Conservation (phyloP, 2,113 vertebrate genomes). For the Apteryx owenii region DNA sequence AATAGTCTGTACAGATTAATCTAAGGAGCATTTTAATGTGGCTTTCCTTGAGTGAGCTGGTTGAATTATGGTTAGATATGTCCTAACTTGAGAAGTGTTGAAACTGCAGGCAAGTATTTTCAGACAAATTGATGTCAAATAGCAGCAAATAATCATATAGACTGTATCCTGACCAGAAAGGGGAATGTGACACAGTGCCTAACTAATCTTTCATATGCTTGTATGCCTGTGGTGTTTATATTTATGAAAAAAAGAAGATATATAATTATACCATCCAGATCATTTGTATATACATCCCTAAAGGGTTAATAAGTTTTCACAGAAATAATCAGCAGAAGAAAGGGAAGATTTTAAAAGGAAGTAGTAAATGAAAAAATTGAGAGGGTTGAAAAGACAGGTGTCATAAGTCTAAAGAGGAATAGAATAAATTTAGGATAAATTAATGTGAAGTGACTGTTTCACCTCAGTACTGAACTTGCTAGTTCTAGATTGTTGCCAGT, state of each 20-base stretch:
- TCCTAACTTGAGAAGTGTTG: not conserved
- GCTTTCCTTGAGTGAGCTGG: conserved; percentile 9
- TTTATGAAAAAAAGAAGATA: not conserved
- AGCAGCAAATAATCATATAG: not conserved
- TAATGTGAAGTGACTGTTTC: not conserved
- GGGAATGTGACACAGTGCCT: not conserved
- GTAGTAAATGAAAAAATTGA: not conserved
- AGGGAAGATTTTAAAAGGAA: not conserved
- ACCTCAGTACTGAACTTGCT: not conserved
- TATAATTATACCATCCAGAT: not conserved
- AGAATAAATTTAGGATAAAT: not conserved
- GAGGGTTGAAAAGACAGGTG: not conserved
- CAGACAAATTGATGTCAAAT: conserved; percentile 22
- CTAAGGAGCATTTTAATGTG: conserved; percentile 23
- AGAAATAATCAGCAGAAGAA: not conserved
- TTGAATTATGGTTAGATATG: conserved; percentile 20
- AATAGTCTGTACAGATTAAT: conserved; percentile 48
- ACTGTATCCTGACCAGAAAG: not conserved
- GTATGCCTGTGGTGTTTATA: not conserved
- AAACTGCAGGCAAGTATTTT: conserved; percentile 28
- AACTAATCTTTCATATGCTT: not conserved
- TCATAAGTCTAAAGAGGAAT: not conserved
- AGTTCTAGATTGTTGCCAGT: not conserved
- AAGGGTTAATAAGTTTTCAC: not conserved
- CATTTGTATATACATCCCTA: not conserved